These are phyloP conservation scores for Rhyacophila brunnea DNA, from an alignment of 1,140 invertebrate genomes.

Conservation along the genomic window DNA sequence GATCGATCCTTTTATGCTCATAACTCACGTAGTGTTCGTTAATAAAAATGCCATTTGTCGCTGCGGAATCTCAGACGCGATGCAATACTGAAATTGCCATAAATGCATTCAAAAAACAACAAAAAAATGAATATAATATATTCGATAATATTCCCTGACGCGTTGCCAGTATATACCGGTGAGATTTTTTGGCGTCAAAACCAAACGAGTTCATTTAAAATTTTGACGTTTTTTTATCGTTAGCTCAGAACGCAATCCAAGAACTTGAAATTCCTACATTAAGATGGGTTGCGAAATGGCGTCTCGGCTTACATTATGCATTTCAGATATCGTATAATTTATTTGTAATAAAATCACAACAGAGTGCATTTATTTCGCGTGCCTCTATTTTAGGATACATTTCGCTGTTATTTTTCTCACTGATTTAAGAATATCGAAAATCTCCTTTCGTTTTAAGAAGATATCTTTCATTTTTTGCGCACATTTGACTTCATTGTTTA, in stretches of 20 bases:
- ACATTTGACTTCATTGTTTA: slow-evolving; percentile 9
- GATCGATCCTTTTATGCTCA: too few relatives aligned
- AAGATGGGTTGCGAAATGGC: slow-evolving; percentile 7
- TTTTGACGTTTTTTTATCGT: slow-evolving; percentile 6
- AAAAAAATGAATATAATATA: too few relatives aligned
- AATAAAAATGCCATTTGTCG: too few relatives aligned
- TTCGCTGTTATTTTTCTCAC: not conserved
- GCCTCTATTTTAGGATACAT: not conserved
- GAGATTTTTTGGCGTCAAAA: not conserved
- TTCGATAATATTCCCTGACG: too few relatives aligned
- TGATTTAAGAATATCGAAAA: not conserved
- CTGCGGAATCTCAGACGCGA: too few relatives aligned
- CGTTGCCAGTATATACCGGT: not conserved
- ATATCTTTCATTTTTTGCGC: not conserved
- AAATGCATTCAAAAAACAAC: too few relatives aligned
- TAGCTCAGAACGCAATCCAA: not conserved
- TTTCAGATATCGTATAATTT: slow-evolving; percentile 5
- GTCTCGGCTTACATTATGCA: slow-evolving; percentile 1
- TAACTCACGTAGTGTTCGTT: too few relatives aligned
- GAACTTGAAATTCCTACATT: slow-evolving; percentile 10
- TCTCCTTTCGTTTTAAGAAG: not conserved
- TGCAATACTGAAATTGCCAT: too few relatives aligned
- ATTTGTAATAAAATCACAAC: slow-evolving; percentile 1
- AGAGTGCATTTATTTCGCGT: not conserved
- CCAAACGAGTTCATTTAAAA: slow-evolving; percentile 23